phyloP scores from a whole-genome alignment of 2,113 vertebrate genomes.

The Gavialis gangeticus region DNA sequence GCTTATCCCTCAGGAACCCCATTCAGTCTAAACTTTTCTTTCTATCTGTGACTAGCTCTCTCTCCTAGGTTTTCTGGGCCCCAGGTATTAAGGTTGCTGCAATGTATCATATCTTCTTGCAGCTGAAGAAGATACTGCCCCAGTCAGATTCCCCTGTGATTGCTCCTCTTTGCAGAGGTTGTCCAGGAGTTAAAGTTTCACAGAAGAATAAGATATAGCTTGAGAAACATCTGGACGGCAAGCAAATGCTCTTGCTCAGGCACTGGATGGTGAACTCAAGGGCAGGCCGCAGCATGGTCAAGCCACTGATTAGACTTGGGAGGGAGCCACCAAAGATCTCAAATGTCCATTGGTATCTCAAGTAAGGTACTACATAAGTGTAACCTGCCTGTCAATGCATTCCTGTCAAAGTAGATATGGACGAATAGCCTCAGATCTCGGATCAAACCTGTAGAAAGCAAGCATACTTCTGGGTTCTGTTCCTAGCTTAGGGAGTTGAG shows the following conservation, averaged over 20 bases:
- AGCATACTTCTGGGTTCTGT: background rate
- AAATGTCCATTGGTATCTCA: accelerated
- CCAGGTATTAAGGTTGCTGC: background rate
- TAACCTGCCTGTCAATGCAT: background rate
- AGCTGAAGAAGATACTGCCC: background rate
- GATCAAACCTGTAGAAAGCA: background rate
- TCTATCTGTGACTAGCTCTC: background rate
- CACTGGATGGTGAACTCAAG: conserved; percentile 21
- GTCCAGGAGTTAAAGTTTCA: background rate
- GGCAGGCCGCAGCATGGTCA: background rate
- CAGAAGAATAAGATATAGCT: background rate
- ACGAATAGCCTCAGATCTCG: background rate
- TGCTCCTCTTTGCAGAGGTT: background rate
- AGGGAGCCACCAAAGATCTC: accelerated
- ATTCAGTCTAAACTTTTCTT: background rate
- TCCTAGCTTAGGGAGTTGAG: background rate
- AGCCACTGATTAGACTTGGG: background rate
- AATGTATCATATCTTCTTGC: background rate
- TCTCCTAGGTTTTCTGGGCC: background rate
- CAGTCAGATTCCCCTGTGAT: no score
- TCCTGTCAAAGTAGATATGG: background rate
- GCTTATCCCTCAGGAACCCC: background rate
- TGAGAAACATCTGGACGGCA: accelerated
- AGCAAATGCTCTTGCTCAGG: background rate
- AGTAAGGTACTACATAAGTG: background rate